Base-by-base conservation (phyloP, 2,888 invertebrate species). In the Gerris lacustris region DNA sequence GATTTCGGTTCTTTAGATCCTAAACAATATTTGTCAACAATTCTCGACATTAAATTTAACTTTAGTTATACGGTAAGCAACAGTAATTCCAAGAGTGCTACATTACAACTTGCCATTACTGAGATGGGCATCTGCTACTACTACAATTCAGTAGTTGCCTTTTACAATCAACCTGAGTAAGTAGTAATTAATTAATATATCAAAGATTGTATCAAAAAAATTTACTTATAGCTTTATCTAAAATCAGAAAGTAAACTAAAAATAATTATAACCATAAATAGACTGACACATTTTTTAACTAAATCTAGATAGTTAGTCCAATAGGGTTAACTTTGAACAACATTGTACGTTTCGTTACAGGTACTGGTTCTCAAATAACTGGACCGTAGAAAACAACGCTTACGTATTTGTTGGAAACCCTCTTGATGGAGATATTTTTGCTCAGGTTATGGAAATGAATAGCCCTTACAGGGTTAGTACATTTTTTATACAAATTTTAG, bases 351-450 rank as follows among this genome's bases (percentile, higher is more conserved):
- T 31, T 31, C 31, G 31, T 31, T 72, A 4, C 43, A 75, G 75
- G 9, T 75, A 75, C 62, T 75, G 75, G 75, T 66, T 63, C 45
- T 45, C 31, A n/a, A 72, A 72, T n/a, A 72, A 71, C 7, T 73
- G 69, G 63, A 70, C 66, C 7, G 5, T 70, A 1, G 44, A 67
- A 45, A 31, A 66, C 15, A 31, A 68, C 18, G 55, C 18, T 6
- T 18, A 64, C 6, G 17, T 73, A 11, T 72, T 75, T 47, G 71
- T 73, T 31, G 86, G 89, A 0, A 88, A 88, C 80, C 89, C 89
- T 0, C 77, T 89, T 11, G 88, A 89, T 77, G 89, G 90, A 0
- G 89, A 89, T 80, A 86, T 89, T 15, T 89, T 88, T 79, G 86
- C 87, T 0, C 88, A 88, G 79, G 82, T 89, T 17, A 85, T 88